Evolutionary conservation across 2,888 invertebrate species (phyloP).

Genomic region (Cheilosia impressa): DNA sequence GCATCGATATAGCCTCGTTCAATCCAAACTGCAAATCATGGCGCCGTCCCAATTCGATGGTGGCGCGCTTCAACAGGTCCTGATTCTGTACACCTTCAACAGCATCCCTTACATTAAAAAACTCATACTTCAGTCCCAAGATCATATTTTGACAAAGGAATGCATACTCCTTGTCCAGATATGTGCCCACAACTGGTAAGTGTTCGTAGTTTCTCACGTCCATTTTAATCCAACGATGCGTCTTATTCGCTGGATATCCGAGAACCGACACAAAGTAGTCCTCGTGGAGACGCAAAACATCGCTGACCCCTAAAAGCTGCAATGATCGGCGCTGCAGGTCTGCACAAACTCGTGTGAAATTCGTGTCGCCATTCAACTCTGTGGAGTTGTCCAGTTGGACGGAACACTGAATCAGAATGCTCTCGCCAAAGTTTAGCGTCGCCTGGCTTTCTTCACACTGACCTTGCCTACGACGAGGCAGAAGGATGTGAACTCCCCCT

Average conservation of each 20-base stretch:
- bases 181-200: constrained; percentile 76
- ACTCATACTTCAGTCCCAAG: constrained; percentile 80
- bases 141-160: constrained; percentile 82
- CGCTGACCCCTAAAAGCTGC: constrained; percentile 66
- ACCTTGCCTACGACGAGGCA: constrained; percentile 71
- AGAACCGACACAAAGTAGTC: constrained; percentile 78
- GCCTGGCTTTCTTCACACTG: constrained; percentile 60
- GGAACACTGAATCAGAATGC: constrained; percentile 78
- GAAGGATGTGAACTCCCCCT: constrained; percentile 22
- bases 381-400: constrained; percentile 76
- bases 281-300: constrained; percentile 27
- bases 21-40: constrained; percentile 81
- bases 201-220: constrained; percentile 76
- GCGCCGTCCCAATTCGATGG: constrained; percentile 79
- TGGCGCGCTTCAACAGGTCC: constrained; percentile 78
- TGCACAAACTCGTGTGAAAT: constrained; percentile 80
- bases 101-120: constrained; percentile 77
- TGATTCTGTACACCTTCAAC: constrained; percentile 77
- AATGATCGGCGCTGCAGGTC: constrained; percentile 78
- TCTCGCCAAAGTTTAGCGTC: constrained; percentile 80
- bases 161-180: constrained; percentile 76
- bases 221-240: constrained; percentile 79
- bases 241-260: constrained; percentile 79
- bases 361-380: constrained; percentile 65
- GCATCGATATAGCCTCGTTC: constrained; percentile 79